A percentile compares a stretch with the other conserved stretches of the same genome.
phyloP scores from a whole-genome alignment of 2,888 invertebrate species.

The Blera fallax region DNA sequence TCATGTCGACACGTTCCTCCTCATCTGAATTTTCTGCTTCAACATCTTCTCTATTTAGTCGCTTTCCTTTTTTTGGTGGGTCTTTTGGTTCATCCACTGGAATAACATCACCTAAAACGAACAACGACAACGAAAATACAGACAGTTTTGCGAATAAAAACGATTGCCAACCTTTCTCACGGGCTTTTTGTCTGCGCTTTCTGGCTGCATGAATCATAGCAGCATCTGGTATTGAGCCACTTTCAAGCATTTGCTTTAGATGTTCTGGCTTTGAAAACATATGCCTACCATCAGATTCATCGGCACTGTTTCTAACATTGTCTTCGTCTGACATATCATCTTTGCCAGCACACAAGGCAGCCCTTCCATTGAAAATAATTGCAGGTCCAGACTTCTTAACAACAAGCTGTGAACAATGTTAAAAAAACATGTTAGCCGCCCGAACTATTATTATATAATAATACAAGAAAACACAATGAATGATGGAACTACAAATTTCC shows the following conservation, averaged over 20 bases:
- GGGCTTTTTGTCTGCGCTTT: slow-evolving; percentile 95
- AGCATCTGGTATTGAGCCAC: slow-evolving; percentile 97
- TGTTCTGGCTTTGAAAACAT: slow-evolving; percentile 86
- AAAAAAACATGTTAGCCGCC: neutral
- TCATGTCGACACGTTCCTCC: slow-evolving; percentile 92
- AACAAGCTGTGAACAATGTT: slow-evolving; percentile 82
- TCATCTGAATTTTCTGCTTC: slow-evolving; percentile 90
- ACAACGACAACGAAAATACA: neutral
- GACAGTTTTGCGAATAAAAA: neutral
- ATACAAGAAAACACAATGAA: neutral
- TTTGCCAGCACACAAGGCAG: slow-evolving; percentile 90
- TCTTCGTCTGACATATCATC: slow-evolving; percentile 86
- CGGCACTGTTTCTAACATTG: slow-evolving; percentile 80
- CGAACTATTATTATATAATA: neutral
- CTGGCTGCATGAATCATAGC: slow-evolving; percentile 98
- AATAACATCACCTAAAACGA: slow-evolving; percentile 83
- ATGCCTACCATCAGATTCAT: slow-evolving; percentile 82
- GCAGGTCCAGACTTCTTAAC: slow-evolving; percentile 84
- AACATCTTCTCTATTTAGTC: slow-evolving; percentile 91
- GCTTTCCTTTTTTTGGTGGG: slow-evolving; percentile 82
- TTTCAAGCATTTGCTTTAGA: slow-evolving; percentile 90
- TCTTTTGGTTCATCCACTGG: slow-evolving; percentile 83
- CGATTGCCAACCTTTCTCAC: slow-evolving; percentile 87
- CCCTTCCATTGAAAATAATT: slow-evolving; percentile 90
- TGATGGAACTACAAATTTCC: neutral